A percentile compares a stretch with the other conserved stretches of the same genome.
These are phyloP conservation scores for Neodontobutis hainanensis DNA, from an alignment of 2,113 vertebrate genomes.

Conservation along the genomic window DNA sequence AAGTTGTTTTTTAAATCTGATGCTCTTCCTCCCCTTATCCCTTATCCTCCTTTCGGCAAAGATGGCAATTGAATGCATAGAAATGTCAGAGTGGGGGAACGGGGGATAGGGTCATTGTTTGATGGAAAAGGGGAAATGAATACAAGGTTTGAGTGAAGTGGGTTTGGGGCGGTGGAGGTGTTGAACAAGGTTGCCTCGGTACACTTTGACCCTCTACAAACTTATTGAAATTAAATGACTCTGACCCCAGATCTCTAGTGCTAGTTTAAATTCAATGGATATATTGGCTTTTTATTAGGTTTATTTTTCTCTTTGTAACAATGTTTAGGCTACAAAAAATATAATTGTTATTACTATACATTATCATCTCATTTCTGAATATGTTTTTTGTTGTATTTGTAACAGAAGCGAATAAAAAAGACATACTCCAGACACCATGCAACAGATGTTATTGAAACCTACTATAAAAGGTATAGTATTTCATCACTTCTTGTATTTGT, in stretches of 20 bases:
- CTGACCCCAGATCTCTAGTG: constrained; percentile 76
- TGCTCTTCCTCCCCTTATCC: constrained; percentile 82
- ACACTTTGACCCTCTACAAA: constrained; percentile 85
- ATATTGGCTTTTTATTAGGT: not conserved
- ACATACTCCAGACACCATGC: constrained; percentile 88
- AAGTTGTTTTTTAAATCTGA: constrained; percentile 94
- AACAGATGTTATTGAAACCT: constrained; percentile 84
- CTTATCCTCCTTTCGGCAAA: constrained; percentile 66
- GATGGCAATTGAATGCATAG: constrained; percentile 91
- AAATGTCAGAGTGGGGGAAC: constrained; percentile 83
- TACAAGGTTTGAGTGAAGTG: constrained; percentile 82
- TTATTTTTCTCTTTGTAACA: not conserved
- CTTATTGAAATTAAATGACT: constrained; percentile 93
- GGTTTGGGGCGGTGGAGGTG: constrained; percentile 45
- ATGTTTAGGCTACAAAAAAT: no score
- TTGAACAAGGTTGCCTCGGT: constrained; percentile 83
- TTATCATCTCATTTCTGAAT: not conserved
- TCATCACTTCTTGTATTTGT: not conserved
- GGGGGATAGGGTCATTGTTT: constrained; percentile 67
- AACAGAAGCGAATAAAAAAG: constrained; percentile 94
- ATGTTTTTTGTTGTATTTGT: constrained; percentile 40
- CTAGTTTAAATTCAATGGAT: constrained; percentile 80
- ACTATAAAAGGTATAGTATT: constrained; percentile 88
- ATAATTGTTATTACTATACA: not conserved
- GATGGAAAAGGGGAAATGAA: constrained; percentile 83